Conservation (phyloP, 2,113 vertebrate genomes). For the Pipra filicauda region DNA sequence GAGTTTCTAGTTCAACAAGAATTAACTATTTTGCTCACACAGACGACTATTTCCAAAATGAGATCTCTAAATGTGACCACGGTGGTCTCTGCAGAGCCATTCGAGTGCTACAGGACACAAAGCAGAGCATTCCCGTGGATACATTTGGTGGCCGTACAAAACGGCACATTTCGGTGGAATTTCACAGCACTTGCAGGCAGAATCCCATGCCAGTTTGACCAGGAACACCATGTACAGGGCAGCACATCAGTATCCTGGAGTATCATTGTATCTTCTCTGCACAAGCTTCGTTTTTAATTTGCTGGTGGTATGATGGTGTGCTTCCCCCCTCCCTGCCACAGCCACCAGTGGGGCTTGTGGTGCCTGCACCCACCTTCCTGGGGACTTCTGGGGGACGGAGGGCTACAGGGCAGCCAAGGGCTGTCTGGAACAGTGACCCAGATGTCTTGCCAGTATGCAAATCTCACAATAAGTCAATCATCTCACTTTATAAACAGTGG, state of each 20-base stretch:
- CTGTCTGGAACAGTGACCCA: neutral
- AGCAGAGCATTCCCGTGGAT: neutral
- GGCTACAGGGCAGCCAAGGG: neutral
- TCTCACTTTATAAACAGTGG: neutral
- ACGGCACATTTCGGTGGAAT: rapidly evolving
- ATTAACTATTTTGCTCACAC: neutral
- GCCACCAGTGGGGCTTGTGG: neutral
- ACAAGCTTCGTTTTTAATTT: neutral
- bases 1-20: neutral
- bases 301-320: neutral
- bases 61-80: neutral
- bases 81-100: neutral
- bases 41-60: neutral
- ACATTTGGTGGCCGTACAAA: neutral
- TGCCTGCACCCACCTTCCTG: neutral
- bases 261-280: rapidly evolving
- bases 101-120: neutral
- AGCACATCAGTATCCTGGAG: neutral
- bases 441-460: neutral
- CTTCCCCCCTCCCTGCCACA: neutral
- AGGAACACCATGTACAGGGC: neutral
- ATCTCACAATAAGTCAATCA: neutral
- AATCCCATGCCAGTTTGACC: rapidly evolving
- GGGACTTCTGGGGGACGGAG: neutral
- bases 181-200: neutral